phyloP scores from a whole-genome alignment of 2,797 vertebrate species.

The Loris lydekkerianus region DNA sequence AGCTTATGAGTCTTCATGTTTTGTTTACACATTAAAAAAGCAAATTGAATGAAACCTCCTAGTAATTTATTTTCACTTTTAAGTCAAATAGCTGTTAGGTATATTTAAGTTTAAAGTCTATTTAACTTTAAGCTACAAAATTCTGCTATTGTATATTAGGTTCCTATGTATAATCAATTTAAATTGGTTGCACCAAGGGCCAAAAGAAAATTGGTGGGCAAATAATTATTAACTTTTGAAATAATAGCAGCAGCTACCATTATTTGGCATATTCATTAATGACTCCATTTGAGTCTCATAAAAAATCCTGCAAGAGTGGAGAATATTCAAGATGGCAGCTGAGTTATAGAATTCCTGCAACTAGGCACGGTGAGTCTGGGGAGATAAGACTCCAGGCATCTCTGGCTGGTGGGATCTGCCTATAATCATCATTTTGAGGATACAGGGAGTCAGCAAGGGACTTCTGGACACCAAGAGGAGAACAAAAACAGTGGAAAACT shows the following conservation, averaged over 20 bases:
- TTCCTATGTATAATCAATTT: background rate
- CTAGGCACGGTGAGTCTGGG: too few species aligned
- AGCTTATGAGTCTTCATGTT: conserved; percentile 34
- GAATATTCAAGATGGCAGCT: too few species aligned
- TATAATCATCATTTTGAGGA: too few species aligned
- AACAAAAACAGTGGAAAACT: too few species aligned
- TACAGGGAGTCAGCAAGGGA: too few species aligned
- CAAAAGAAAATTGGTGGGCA: conserved; percentile 33
- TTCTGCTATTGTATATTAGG: background rate
- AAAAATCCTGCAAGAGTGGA: background rate
- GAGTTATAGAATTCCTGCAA: too few species aligned
- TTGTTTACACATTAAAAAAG: conserved; percentile 1
- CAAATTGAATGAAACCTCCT: conserved; percentile 53
- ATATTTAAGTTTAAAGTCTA: conserved; percentile 34
- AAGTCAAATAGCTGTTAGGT: conserved; percentile 39
- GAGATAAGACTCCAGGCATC: too few species aligned
- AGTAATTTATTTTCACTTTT: conserved; percentile 24
- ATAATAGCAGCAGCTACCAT: background rate
- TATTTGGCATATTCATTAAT: background rate
- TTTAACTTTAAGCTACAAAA: background rate
- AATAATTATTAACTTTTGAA: conserved; percentile 52
- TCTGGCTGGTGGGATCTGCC: too few species aligned
- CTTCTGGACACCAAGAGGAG: too few species aligned
- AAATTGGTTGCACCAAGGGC: background rate
- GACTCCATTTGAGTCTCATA: background rate